A percentile compares a stretch with the other conserved stretches of the same genome.
These are phyloP conservation scores for Cephus pygmeus DNA, from an alignment of 2,888 invertebrate genomes.

Conservation along the genomic window DNA sequence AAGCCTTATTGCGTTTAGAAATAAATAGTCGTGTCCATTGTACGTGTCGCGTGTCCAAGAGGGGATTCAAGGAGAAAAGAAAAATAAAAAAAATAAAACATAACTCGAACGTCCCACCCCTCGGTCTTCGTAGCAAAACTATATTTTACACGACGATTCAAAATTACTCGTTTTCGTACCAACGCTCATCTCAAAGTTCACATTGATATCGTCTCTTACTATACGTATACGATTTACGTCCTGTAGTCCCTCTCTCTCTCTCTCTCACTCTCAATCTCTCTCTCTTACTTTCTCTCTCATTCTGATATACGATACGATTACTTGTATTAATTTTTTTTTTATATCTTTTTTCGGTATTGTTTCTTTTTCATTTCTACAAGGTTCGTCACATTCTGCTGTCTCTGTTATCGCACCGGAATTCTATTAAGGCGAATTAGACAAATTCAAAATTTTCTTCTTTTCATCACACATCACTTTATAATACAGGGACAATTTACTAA, in stretches of 20 bases:
- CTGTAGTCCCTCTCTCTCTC: neutral
- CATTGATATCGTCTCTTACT: no score
- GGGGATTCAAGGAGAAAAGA: neutral
- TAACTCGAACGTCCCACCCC: conserved; percentile 28
- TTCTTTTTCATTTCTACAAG: no score
- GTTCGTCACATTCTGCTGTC: neutral
- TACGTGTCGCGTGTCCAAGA: neutral
- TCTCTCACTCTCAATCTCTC: no score
- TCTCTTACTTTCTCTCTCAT: neutral
- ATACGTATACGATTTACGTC: neutral
- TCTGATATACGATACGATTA: neutral
- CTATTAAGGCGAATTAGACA: neutral
- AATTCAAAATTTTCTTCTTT: neutral
- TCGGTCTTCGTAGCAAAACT: conserved; percentile 38
- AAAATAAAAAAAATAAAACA: conserved; percentile 7
- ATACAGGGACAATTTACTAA: neutral
- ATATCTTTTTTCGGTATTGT: neutral
- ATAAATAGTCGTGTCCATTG: conserved; percentile 24
- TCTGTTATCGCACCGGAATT: neutral
- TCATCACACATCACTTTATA: neutral
- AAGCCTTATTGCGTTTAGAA: conserved; percentile 30
- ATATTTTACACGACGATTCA: conserved; percentile 25
- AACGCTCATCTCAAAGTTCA: neutral
- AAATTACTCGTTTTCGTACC: neutral
- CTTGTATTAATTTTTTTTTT: neutral